Base-by-base conservation (phyloP, 2,113 vertebrate species). In the Equus quagga region DNA sequence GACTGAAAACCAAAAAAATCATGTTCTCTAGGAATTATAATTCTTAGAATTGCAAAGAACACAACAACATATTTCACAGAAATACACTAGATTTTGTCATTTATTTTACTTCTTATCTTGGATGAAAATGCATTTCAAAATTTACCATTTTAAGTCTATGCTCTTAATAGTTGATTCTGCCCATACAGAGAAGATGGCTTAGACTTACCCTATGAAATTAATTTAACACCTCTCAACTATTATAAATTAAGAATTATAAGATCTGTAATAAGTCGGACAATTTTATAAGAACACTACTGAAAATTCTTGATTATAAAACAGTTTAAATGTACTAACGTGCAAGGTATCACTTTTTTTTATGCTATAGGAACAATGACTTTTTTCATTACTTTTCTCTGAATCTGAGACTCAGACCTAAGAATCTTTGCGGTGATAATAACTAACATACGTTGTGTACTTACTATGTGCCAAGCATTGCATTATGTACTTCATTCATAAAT, bases 61-160 rank as follows among this genome's bases (percentile, higher is more conserved):
- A 73, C 21, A 83, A 46, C 9, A 93, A 28, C 41, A 94, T 62
- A 79, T 70, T 88, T 90, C 79, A 90, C 15, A 94, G 76, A 72
- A 89, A 88, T 33, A 19, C 4, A 73, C 44, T 73, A 76, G 69
- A 5, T 58, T 72, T 90, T 54, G 24, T 44, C 70, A 76, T n/a
- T 41, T 85, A 89, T 24, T 96, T 86, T 95, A 26, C 36, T 69
- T 65, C 41, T 85, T 87, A 54, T 72, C 44, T 60, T 51, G 24
- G 31, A 65, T 89, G 28, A 88, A 85, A 94, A 85, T 76, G 0
- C 46, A 83, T 73, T 95, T 85, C 33, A 65, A 75, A 93, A 24
- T 73, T 56, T 86, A 58, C 75, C 49, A 54, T 82, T 69, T 70
- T 41, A 90, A 84, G 8, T 75, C 36, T 51, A 81, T 65, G 9